Evolutionary conservation across 2,888 invertebrate species (phyloP), one percentile per base, ranked within the genome.

Genomic region (Synergus gifuensis): DNA sequence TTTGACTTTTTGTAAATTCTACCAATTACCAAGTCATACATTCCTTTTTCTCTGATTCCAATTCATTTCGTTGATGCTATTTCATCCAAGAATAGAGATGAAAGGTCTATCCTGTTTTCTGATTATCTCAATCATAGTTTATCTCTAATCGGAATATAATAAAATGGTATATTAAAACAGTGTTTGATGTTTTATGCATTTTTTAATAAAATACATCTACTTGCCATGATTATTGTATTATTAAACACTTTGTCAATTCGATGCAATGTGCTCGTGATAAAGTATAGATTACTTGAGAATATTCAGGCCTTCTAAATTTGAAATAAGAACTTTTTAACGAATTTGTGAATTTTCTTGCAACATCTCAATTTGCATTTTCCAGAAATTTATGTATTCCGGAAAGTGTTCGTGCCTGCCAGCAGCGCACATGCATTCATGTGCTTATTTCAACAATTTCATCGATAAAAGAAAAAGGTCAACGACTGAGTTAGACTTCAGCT

Each of bases 401-500:
- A 42, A 66, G 66, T 69, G 16, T 8, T 69, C 69, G 69, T 69
- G 46, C 69, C 46, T 69, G 49, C 49, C 49, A 14, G 16, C 49
- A 14, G 16, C 16, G 28, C 46, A 69, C 49, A 22, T 16, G 69
- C 69, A 49, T 42, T 66, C 5, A 16, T 9, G n/a, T 69, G 22
- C 46, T 69, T 28, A 44, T 46, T 69, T 69, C 18, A 69, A 69
- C 49, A 69, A 69, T 69, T 69, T 69, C 44, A 44, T 46, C 69
- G 69, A 69, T 69, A 49, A 69, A 49, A 49, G 28, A 69, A 28
- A 49, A 69, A 44, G 69, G 46, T 69, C 69, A 69, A 49, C 49
- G 69, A 69, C 69, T 69, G 69, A 3, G 69, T 46, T 28, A 69
- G 46, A 46, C 22, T 67, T 67, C 42, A 67, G 49, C 28, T 69